phyloP scores from a whole-genome alignment of 1,140 invertebrate genomes.

The silkworm (Bombyx mori) region DNA sequence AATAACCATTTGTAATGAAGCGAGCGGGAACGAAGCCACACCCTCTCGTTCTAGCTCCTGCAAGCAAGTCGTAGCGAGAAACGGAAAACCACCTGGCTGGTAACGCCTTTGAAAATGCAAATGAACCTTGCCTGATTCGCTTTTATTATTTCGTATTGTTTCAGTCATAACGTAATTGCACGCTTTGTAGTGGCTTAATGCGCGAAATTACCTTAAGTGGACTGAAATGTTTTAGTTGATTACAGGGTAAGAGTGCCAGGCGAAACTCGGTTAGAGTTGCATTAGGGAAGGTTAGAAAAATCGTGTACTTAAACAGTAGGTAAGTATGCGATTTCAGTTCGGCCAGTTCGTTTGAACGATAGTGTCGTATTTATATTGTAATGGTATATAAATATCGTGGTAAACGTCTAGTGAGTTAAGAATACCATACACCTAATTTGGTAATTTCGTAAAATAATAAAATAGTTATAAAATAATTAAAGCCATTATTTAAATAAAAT shows the following conservation, averaged over 20 bases:
- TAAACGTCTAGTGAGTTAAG: no score
- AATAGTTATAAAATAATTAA: no score
- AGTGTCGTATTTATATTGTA: no score
- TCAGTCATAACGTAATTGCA: conserved; percentile 39
- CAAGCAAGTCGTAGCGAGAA: conserved; percentile 13
- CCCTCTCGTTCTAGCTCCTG: conserved; percentile 27
- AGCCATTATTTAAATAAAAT: no score
- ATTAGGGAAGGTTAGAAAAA: no score
- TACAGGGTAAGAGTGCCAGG: conserved; percentile 16
- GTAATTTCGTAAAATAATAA: no score
- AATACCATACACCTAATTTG: no score
- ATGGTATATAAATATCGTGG: no score
- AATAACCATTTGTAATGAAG: conserved; percentile 62
- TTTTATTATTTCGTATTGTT: conserved; percentile 55
- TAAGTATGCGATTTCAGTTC: no score
- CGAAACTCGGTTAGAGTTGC: no score
- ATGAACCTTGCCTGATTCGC: conserved; percentile 37
- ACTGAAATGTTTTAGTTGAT: conserved; percentile 38
- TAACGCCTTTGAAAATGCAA: conserved; percentile 36
- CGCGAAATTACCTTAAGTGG: conserved; percentile 45
- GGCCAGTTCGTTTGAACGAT: no score
- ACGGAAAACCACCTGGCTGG: conserved; percentile 25
- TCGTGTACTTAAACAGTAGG: no score
- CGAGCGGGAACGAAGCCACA: conserved; percentile 20
- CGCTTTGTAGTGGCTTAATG: conserved; percentile 45